Conservation (phyloP, 2,888 invertebrate species). For the Raillietiella orientalis region DNA sequence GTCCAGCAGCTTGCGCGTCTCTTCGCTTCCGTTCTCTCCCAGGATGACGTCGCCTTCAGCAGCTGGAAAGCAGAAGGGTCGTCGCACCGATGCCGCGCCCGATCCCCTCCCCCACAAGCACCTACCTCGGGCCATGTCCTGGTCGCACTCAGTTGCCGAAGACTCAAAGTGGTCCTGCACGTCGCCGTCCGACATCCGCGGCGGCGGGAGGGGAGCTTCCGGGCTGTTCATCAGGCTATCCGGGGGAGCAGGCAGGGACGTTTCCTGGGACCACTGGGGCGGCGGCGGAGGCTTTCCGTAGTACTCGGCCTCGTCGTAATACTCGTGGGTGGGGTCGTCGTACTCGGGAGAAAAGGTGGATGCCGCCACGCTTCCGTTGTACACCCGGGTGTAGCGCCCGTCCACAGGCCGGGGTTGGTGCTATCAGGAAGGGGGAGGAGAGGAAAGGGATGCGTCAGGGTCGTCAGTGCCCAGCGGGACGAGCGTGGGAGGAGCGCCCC, state of each 20-base stretch:
- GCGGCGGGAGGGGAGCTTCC: constrained; percentile 45
- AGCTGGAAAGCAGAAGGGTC: constrained; percentile 14
- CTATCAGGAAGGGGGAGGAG: constrained; percentile 8
- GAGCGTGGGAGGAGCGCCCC: not conserved
- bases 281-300: constrained; percentile 33
- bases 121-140: not conserved
- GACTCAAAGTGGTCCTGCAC: not conserved
- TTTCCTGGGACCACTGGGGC: too few species aligned
- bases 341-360: constrained; percentile 36
- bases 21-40: constrained; percentile 79
- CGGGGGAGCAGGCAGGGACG: too few species aligned
- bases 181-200: constrained; percentile 18
- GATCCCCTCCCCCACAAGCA: constrained; percentile 1
- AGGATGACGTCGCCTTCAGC: constrained; percentile 31
- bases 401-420: constrained; percentile 11
- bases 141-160: not conserved
- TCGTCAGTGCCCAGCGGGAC: too few species aligned
- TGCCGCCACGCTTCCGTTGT: constrained; percentile 21
- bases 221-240: too few species aligned
- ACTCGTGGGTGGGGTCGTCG: constrained; percentile 72
- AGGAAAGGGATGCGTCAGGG: too few species aligned
- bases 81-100: constrained; percentile 1
- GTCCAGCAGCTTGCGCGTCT: constrained; percentile 90
- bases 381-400: constrained; percentile 34
- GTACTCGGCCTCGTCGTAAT: constrained; percentile 66